phyloP scores from a whole-genome alignment of 2,113 vertebrate genomes.

The Ovis aries region DNA sequence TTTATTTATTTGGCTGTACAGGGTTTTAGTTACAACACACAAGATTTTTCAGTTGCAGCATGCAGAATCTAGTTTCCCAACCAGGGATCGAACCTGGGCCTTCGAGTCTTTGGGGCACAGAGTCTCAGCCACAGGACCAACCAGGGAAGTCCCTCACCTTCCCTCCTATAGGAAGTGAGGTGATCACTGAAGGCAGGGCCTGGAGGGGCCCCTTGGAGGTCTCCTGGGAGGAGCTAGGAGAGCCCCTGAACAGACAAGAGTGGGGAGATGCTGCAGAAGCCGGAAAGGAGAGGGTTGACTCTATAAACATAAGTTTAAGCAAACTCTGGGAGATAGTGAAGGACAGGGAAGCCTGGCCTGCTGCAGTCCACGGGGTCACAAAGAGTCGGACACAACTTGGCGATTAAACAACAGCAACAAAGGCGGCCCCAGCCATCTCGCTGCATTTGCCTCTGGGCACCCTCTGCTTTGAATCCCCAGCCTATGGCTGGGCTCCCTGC shows the following conservation, averaged over 20 bases:
- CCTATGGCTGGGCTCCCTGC: background rate
- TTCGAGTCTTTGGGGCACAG: background rate
- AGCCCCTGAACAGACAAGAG: background rate
- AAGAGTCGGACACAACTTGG: background rate
- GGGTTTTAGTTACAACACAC: background rate
- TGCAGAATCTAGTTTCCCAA: background rate
- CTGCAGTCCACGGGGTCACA: background rate
- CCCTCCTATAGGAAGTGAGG: background rate
- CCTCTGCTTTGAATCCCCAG: slow-evolving; percentile 72
- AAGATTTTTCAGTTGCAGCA: background rate
- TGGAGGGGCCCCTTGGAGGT: background rate
- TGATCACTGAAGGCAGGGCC: background rate
- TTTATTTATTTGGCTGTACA: background rate
- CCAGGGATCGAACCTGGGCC: background rate
- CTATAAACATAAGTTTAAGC: background rate
- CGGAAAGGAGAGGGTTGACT: slow-evolving; percentile 11
- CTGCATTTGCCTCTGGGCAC: slow-evolving; percentile 77
- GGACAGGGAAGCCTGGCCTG: background rate
- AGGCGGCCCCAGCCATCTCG: slow-evolving; percentile 57
- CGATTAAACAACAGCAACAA: background rate
- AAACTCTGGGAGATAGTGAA: background rate
- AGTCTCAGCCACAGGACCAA: background rate
- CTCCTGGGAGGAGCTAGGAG: no score
- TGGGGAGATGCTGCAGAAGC: background rate
- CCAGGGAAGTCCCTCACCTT: background rate